Evolutionary conservation across 2,888 invertebrate species (phyloP).

Genomic region (Ephialtes manifestator): DNA sequence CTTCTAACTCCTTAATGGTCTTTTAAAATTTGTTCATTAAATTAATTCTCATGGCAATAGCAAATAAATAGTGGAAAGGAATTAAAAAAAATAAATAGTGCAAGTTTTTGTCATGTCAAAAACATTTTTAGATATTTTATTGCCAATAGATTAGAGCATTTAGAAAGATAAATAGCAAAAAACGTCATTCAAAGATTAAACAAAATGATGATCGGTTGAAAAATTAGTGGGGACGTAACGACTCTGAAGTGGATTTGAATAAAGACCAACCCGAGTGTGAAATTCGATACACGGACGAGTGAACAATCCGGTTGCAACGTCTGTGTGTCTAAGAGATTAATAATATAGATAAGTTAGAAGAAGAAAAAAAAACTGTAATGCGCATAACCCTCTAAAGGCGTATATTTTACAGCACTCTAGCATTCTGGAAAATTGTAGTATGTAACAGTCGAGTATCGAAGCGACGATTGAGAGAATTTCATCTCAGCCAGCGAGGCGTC

Average conservation of each 20-base stretch:
- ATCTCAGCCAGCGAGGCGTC: slow-evolving; percentile 17
- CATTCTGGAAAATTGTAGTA: slow-evolving; percentile 82
- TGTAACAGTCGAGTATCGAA: slow-evolving; percentile 51
- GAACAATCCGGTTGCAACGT: slow-evolving; percentile 61
- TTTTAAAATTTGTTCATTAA: no score
- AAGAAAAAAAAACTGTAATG: slow-evolving; percentile 76
- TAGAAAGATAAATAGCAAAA: not conserved
- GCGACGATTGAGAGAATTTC: not conserved
- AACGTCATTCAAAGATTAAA: not conserved
- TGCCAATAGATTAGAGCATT: no score
- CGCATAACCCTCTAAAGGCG: slow-evolving; percentile 84
- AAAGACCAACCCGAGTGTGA: slow-evolving; percentile 10
- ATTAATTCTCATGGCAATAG: no score
- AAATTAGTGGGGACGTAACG: not conserved
- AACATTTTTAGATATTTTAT: no score
- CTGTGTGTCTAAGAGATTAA: slow-evolving; percentile 61
- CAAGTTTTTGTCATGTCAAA: no score
- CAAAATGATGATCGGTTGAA: not conserved
- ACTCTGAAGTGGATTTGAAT: not conserved
- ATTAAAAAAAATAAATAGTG: no score
- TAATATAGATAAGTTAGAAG: slow-evolving; percentile 68
- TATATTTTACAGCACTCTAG: slow-evolving; percentile 86
- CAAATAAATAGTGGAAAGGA: no score
- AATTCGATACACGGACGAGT: slow-evolving; percentile 21
- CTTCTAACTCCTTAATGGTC: no score